Evolutionary conservation across 2,113 vertebrate species (phyloP), one percentile per base, ranked within the genome.

Genomic region (Miniopterus natalensis): DNA sequence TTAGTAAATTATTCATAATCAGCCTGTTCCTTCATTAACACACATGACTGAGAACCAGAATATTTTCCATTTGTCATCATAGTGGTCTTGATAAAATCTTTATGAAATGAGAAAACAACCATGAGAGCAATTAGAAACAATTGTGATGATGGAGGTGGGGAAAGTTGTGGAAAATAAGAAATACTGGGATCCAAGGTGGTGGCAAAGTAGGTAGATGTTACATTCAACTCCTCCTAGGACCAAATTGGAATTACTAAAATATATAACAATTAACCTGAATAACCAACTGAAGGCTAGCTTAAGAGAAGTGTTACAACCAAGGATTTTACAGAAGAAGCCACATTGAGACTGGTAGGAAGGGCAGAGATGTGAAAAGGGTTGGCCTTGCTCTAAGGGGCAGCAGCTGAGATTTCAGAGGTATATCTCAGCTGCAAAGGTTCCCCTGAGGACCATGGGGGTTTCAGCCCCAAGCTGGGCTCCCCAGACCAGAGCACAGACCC

Each of bases 51-150:
- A 95, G 68, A 84, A 70, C 73, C 40, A 74, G 51, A 81, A 51
- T 87, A 75, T 83, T 90, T 63, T n/a, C 70, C 9, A 79, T 84
- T 92, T 92, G 31, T 87, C 29, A 92, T 86, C 51, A 86, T 5
- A 23, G 25, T 42, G 3, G 40, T 95, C 70, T 93, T 66, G n/a
- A 84, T 81, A 85, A 68, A 23, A 31, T 77, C 59, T 90, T 74
- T 36, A 47, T 49, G 68, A 68, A 31, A 86, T 74, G 66, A 81
- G 51, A 95, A 65, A 84, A 75, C 10, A 87, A 53, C 15, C 12
- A 15, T 13, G 81, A 74, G 3, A 81, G 17, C 31, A 84, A 77
- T n/a, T 68, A 81, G 40, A 89, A 83, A 61, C 2, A 66, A 84
- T 84, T 92, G 42, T 77, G 71, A 55, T 75, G 51, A 85, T n/a